Conservation (phyloP, 2,888 invertebrate species). For the Lithosia quadra region DNA sequence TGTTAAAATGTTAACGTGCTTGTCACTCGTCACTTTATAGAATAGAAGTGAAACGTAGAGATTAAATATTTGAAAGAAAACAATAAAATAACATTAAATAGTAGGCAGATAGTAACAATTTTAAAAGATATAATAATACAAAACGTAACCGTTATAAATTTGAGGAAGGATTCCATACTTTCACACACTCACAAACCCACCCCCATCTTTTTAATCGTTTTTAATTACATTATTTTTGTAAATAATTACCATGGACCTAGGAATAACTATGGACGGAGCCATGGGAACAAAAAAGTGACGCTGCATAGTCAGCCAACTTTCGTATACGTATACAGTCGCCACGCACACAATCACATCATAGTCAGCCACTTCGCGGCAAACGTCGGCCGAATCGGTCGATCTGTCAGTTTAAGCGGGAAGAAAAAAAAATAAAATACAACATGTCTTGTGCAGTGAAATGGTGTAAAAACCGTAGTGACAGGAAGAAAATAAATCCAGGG, state of each 20-base stretch:
- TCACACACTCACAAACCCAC: constrained; percentile 54
- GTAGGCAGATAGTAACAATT: constrained; percentile 51
- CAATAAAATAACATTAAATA: constrained; percentile 41
- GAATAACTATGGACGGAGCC: too few species aligned
- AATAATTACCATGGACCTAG: constrained; percentile 66
- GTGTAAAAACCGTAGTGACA: too few species aligned
- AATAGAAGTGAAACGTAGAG: constrained; percentile 51
- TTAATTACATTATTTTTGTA: constrained; percentile 55
- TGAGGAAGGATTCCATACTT: constrained; percentile 53
- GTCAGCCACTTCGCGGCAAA: too few species aligned
- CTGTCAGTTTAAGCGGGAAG: too few species aligned
- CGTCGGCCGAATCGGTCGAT: too few species aligned
- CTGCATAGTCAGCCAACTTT: too few species aligned
- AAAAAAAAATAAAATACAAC: too few species aligned
- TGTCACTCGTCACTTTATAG: constrained; percentile 51
- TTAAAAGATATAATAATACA: constrained; percentile 55
- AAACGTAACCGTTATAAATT: constrained; percentile 58
- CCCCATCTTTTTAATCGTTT: constrained; percentile 48
- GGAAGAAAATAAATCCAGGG: too few species aligned
- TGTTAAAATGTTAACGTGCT: constrained; percentile 55
- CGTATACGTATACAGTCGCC: too few species aligned
- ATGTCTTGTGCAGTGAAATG: too few species aligned
- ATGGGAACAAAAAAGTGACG: too few species aligned
- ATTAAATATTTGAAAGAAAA: constrained; percentile 35
- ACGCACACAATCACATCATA: too few species aligned